phyloP scores from a whole-genome alignment of 2,888 invertebrate genomes.

The Zonitis immaculata region DNA sequence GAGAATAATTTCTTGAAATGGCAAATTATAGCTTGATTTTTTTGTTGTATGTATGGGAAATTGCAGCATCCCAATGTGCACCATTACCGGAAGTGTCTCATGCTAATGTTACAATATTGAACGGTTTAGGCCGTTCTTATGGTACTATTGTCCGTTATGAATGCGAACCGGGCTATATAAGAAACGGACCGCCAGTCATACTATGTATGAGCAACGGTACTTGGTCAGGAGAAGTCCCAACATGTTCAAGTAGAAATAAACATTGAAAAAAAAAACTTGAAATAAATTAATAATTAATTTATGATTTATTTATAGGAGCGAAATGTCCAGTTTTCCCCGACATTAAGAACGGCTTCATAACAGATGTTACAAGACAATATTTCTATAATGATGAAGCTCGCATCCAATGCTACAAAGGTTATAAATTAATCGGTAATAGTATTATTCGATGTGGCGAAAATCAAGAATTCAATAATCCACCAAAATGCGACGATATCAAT shows the following conservation, averaged over 20 bases:
- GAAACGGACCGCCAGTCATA: conserved; percentile 83
- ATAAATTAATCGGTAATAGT: conserved; percentile 77
- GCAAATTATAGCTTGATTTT: too few species aligned
- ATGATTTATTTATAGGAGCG: conserved; percentile 55
- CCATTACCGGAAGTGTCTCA: conserved; percentile 81
- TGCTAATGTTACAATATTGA: conserved; percentile 79
- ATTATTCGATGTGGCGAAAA: conserved; percentile 81
- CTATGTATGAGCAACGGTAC: conserved; percentile 94
- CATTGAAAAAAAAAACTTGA: background rate
- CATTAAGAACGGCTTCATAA: conserved; percentile 82
- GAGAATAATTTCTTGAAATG: too few species aligned
- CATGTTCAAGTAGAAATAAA: conserved; percentile 63
- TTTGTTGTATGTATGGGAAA: too few species aligned
- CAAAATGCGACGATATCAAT: conserved; percentile 87
- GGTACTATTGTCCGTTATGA: conserved; percentile 90
- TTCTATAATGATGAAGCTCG: conserved; percentile 86
- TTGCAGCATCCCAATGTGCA: conserved; percentile 82
- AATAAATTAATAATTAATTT: conserved; percentile 4
- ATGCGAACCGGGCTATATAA: conserved; percentile 85
- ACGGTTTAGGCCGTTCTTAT: conserved; percentile 87
- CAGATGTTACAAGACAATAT: conserved; percentile 71
- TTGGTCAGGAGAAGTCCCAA: conserved; percentile 89
- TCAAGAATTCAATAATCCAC: conserved; percentile 77
- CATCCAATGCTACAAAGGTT: conserved; percentile 87
- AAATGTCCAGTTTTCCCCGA: conserved; percentile 70